Evolutionary conservation across 92 coral and sea anemone species (phyloP).

Genomic region (Isaurus tuberculatus): DNA sequence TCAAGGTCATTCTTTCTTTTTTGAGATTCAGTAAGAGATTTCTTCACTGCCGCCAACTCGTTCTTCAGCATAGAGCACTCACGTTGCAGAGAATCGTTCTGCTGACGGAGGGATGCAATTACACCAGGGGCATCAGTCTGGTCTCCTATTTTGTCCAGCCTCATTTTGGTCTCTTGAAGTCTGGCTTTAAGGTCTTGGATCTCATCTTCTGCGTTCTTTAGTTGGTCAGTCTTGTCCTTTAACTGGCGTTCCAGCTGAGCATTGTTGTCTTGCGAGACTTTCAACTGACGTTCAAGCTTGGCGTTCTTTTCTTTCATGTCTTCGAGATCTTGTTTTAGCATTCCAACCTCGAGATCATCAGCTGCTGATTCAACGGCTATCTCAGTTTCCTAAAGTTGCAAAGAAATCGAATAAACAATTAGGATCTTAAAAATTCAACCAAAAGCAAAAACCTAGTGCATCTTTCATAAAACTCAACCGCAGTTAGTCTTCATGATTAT

Average conservation of each 20-base stretch:
- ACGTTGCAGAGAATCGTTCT: constrained; percentile 84
- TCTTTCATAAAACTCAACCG: too few species aligned
- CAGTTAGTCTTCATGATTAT: too few species aligned
- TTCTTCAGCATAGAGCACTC: constrained; percentile 91
- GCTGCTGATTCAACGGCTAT: constrained; percentile 57
- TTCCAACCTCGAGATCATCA: constrained; percentile 79
- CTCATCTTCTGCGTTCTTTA: constrained; percentile 85
- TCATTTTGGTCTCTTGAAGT: constrained; percentile 83
- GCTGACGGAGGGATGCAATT: constrained; percentile 85
- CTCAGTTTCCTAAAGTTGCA: constrained; percentile 23
- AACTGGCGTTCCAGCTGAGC: constrained; percentile 76
- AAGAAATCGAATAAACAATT: background rate
- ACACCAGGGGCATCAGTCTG: constrained; percentile 89
- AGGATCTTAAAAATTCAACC: background rate
- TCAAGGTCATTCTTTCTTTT: constrained; percentile 84
- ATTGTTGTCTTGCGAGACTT: constrained; percentile 70
- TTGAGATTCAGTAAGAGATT: constrained; percentile 71
- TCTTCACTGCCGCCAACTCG: constrained; percentile 75
- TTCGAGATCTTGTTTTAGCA: constrained; percentile 81
- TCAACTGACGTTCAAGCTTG: constrained; percentile 83
- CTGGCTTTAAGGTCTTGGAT: constrained; percentile 82
- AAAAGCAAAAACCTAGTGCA: background rate
- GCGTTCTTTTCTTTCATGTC: constrained; percentile 75
- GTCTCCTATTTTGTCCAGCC: constrained; percentile 78
- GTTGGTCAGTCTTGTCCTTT: constrained; percentile 67